Conservation (phyloP, 2,113 vertebrate genomes). For the Lycocorax pyrrhopterus region DNA sequence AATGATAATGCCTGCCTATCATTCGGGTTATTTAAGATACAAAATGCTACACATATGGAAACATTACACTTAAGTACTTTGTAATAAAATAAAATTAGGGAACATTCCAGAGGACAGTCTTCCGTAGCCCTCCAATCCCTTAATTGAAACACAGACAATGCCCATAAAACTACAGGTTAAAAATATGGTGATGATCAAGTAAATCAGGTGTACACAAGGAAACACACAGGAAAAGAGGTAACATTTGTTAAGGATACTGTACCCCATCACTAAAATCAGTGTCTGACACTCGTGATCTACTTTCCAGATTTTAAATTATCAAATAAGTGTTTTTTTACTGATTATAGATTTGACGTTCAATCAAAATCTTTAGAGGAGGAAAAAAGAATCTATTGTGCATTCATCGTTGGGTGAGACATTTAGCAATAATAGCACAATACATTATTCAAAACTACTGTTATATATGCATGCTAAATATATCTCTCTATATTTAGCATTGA, state of each 20-base stretch:
- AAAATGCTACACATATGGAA: not conserved
- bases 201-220: not conserved
- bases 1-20: not conserved
- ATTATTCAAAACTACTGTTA: not conserved
- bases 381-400: not conserved
- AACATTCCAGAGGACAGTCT: not conserved
- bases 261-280: not conserved
- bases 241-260: not conserved
- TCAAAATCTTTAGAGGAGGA: not conserved
- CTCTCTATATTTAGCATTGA: not conserved
- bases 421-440: not conserved
- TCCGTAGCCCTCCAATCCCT: not conserved
- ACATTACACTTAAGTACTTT: not conserved
- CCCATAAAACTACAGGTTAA: not conserved
- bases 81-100: not conserved
- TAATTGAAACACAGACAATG: not conserved
- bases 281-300: not conserved
- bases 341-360: not conserved
- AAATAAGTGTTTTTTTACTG: not conserved
- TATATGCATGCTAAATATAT: not conserved
- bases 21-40: not conserved
- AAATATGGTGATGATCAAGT: not conserved
- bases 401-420: not conserved
- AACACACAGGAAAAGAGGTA: not conserved
- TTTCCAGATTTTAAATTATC: not conserved